Conservation (phyloP, 1,140 invertebrate genomes). For the Calephelis virginiensis region DNA sequence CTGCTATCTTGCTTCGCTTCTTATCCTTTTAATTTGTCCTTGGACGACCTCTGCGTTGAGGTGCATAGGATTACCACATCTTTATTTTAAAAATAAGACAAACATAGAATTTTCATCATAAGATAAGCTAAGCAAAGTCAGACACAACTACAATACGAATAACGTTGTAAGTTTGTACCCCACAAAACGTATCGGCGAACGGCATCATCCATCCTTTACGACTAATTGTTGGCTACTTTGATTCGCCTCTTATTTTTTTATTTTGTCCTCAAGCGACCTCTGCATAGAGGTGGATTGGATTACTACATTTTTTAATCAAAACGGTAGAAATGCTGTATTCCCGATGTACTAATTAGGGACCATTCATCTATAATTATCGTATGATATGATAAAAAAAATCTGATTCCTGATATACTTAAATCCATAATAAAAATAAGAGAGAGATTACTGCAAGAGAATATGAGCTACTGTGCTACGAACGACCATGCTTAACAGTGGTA, state of each 20-base stretch:
- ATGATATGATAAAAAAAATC: too few relatives aligned
- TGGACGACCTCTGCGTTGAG: conserved; percentile 40
- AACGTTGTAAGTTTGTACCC: too few relatives aligned
- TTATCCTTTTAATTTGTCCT: conserved; percentile 70
- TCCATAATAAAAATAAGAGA: too few relatives aligned
- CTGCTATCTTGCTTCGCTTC: conserved; percentile 69
- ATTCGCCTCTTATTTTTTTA: conserved; percentile 66
- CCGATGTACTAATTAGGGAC: background rate
- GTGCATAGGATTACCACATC: background rate
- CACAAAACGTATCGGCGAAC: too few relatives aligned
- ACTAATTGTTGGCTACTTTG: conserved; percentile 74
- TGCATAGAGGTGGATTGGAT: background rate
- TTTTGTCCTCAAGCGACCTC: conserved; percentile 61
- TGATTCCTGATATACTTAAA: too few relatives aligned
- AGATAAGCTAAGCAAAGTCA: too few relatives aligned
- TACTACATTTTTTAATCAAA: background rate
- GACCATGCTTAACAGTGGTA: too few relatives aligned
- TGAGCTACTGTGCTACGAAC: too few relatives aligned
- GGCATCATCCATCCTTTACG: conserved; percentile 68
- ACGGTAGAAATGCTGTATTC: background rate
- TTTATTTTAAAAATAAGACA: background rate
- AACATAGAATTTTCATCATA: too few relatives aligned
- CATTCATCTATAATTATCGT: too few relatives aligned
- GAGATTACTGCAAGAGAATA: too few relatives aligned
- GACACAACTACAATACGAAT: too few relatives aligned